These are phyloP conservation scores for Desmophyllum pertusum DNA, from an alignment of 92 coral and sea anemone species.

Conservation along the genomic window DNA sequence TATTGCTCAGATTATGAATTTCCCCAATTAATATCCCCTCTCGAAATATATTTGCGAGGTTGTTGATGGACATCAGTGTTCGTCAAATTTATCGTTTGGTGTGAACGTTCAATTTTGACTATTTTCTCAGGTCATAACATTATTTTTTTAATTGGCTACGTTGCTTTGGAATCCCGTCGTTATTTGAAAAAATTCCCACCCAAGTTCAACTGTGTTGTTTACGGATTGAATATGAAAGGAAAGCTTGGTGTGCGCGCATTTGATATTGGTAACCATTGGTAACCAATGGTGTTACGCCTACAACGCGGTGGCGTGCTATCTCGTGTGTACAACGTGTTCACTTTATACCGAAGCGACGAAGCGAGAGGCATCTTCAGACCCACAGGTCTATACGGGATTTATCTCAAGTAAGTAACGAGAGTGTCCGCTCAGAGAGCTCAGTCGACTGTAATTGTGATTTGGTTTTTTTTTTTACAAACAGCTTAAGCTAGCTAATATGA, in stretches of 20 bases:
- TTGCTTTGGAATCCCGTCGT: background rate
- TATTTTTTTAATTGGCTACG: background rate
- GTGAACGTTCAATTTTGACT: background rate
- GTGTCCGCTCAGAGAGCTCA: too few relatives aligned
- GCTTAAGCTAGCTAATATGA: too few relatives aligned
- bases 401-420: background rate
- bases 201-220: background rate
- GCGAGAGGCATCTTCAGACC: background rate
- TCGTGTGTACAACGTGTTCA: background rate
- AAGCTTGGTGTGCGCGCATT: background rate
- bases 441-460: too few relatives aligned
- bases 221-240: background rate
- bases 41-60: too few relatives aligned
- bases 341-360: background rate
- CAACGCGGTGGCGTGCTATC: background rate
- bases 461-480: too few relatives aligned
- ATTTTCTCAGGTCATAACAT: background rate
- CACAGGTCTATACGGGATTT: background rate
- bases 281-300: background rate
- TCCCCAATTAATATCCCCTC: too few relatives aligned
- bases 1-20: too few relatives aligned
- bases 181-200: background rate
- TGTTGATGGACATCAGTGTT: too few relatives aligned
- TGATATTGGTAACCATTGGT: background rate
- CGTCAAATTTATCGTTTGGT: background rate